Base-by-base conservation (phyloP, 2,888 invertebrate genomes). In the Dynastes grantii region DNA sequence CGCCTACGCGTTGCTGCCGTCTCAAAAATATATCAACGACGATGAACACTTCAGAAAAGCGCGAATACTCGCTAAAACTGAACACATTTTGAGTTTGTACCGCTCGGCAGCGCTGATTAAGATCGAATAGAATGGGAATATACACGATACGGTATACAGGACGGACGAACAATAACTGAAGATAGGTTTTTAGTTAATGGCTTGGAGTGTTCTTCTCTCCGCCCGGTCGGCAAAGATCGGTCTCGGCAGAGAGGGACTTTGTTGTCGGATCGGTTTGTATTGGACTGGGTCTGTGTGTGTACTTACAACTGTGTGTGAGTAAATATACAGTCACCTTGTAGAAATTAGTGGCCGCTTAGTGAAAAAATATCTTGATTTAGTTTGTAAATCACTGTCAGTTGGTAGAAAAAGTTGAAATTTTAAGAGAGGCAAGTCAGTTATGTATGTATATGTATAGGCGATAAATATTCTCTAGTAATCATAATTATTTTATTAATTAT, bases 141-240 rank as follows among this genome's bases (percentile, higher is more conserved):
- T 55, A 37, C 40, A 37, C 55, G 71, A 16, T 58, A n/a, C 55
- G 37, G 5, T 32, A 6, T 9, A 16, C 9, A 51, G 29, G 3
- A 65, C 64, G 53, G 53, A 13, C 76, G 53, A 65, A 76, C 65
- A 76, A 76, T 76, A 64, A 76, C 76, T 76, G 76, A 76, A 76
- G 76, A 76, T 76, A 64, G 65, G 76, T 64, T 76, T 76, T 76
- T 76, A 76, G 76, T 76, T 76, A 76, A 76, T 76, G 76, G 65
- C 76, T 37, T 76, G 65, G 1, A 51, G 76, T 65, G 63, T 76
- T 53, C 65, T 64, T 76, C 58, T 55, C 58, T 55, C 71, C 27
- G 58, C 55, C 16, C 64, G 65, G 16, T 76, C 76, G 76, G 76
- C 53, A 51, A 65, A 65, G 65, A 76, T 76, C 76, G 76, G 76